Base-by-base conservation (phyloP, 2,888 invertebrate genomes). In the Empis stercorea region DNA sequence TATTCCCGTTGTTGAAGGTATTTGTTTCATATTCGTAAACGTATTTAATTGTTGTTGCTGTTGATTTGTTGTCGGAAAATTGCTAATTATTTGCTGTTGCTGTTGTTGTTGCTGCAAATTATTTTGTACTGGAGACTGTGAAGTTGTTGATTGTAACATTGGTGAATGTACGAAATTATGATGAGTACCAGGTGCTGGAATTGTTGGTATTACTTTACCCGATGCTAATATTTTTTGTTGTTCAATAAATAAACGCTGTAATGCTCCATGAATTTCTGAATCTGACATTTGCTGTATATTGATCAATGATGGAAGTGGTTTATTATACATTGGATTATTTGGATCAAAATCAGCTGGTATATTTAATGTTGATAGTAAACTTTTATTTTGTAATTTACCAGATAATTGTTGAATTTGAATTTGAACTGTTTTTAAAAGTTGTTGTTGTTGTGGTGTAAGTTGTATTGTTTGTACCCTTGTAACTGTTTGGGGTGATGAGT, bases 381-480 rank as follows among this genome's bases (percentile, higher is more conserved):
- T 56, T 49, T 68, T 72, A 54, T 71, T 68, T 48, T 70, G 68
- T 53, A 75, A 63, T 54, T 76, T 74, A 15, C 74, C 71, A 36
- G 76, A 73, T 45, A 85, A 66, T 43, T 76, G 73, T 59, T 80
- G 78, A 45, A 86, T 81, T 65, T 84, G 83, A 56, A 77, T 70
- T 62, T 82, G 81, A 10, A 83, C 75, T 48, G 73, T 74, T 58
- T 78, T 76, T 51, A 80, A 61, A 55, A 78, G 70, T 61, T 79
- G 79, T 60, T 84, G 84, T 58, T 83, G 84, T 57, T 83, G 82
- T 11, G 80, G 79, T 14, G 81, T 81, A 43, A 85, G 64, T 57
- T 84, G 83, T 54, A 84, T 83, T 10, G 82, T 81, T 59, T 82
- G 83, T 46, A 83, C 79, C 51, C 79, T 72, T 51, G 80, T 79